Conservation (phyloP, 2,888 invertebrate species). For the Apodemia mormo region DNA sequence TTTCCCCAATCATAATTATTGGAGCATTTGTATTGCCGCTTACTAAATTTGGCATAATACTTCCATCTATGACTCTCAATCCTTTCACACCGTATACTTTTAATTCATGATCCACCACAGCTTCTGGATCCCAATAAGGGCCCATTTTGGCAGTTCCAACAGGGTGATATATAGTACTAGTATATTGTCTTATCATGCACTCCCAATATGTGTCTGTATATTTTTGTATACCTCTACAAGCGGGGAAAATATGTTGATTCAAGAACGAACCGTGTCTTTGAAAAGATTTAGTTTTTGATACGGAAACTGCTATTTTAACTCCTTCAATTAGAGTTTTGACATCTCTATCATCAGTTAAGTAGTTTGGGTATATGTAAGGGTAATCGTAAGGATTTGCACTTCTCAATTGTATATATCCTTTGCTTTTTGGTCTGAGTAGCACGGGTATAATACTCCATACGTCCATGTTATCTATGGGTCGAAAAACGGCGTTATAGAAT, state of each 20-base stretch:
- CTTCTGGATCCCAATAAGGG: constrained; percentile 91
- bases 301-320: constrained; percentile 90
- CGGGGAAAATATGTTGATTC: constrained; percentile 88
- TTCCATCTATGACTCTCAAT: constrained; percentile 90
- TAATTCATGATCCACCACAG: constrained; percentile 91
- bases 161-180: constrained; percentile 92
- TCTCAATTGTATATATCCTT: constrained; percentile 90
- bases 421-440: constrained; percentile 91
- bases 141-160: constrained; percentile 95
- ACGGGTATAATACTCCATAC: constrained; percentile 93
- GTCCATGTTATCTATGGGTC: constrained; percentile 88
- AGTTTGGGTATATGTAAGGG: constrained; percentile 96
- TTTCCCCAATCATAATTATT: constrained; percentile 94
- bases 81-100: constrained; percentile 90
- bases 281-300: constrained; percentile 91
- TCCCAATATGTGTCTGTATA: constrained; percentile 92
- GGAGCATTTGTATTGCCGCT: constrained; percentile 94
- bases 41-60: constrained; percentile 92
- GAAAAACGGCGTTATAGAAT: constrained; percentile 88
- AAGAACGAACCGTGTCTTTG: constrained; percentile 87
- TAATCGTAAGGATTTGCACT: constrained; percentile 93
- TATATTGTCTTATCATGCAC: constrained; percentile 92
- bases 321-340: constrained; percentile 91
- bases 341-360: constrained; percentile 90
- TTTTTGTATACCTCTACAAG: constrained; percentile 85